Evolutionary conservation across 30 jellyfish, hydroid and myxozoan species (phyloP).

Genomic region (Aurelia sp.): DNA sequence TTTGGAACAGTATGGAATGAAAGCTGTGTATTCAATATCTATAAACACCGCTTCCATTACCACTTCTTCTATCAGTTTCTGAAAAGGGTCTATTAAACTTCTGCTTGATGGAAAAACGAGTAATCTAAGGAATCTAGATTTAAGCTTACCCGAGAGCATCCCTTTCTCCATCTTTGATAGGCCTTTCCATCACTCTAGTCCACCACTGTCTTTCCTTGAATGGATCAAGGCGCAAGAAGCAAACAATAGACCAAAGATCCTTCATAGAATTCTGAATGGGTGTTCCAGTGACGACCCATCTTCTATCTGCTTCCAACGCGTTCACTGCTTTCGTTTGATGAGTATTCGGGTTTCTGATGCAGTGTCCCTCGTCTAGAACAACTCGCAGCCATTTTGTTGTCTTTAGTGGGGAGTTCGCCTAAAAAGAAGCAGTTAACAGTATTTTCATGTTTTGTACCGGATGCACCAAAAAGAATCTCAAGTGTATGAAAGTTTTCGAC

Average conservation of each 20-base stretch:
- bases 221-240: conserved; percentile 66
- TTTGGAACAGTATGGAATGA: too few species aligned
- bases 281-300: conserved; percentile 87
- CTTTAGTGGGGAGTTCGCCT: conserved; percentile 56
- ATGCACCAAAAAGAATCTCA: too few species aligned
- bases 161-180: conserved; percentile 54
- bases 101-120: too few species aligned
- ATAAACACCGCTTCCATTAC: too few species aligned
- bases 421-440: too few species aligned
- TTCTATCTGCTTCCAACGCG: conserved; percentile 68
- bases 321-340: conserved; percentile 63
- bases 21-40: too few species aligned
- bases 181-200: conserved; percentile 66
- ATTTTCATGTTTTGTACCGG: too few species aligned
- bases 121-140: background rate
- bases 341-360: conserved; percentile 61
- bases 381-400: conserved; percentile 71
- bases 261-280: conserved; percentile 77
- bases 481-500: too few species aligned
- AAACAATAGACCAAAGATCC: conserved; percentile 73
- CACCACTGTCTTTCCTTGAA: conserved; percentile 76
- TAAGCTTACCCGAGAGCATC: conserved; percentile 53
- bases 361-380: conserved; percentile 78
- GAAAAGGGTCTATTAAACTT: too few species aligned
- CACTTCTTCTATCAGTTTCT: too few species aligned